A percentile compares a stretch with the other conserved stretches of the same genome.
phyloP scores from a whole-genome alignment of 2,113 vertebrate genomes.

The Oenanthe melanoleuca region DNA sequence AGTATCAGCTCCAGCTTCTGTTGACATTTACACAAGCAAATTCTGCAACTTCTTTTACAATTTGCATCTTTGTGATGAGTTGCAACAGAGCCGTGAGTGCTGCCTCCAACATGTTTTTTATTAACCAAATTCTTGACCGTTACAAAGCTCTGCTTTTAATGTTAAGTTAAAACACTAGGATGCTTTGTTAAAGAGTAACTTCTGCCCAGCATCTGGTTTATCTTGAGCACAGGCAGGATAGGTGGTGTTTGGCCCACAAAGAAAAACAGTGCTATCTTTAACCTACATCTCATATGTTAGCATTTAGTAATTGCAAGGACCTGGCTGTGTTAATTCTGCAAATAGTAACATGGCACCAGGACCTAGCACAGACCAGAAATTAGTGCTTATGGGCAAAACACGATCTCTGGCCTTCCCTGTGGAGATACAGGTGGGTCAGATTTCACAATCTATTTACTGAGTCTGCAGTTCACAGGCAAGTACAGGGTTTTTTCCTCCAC shows the following conservation, averaged over 20 bases:
- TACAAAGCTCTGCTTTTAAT: background rate
- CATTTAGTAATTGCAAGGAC: constrained; percentile 18
- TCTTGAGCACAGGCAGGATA: background rate
- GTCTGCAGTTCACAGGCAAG: background rate
- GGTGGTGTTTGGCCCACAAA: background rate
- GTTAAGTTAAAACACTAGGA: background rate
- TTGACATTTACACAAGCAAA: background rate
- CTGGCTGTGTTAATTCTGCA: background rate
- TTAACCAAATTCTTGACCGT: background rate
- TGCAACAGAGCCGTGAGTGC: background rate
- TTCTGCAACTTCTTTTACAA: background rate
- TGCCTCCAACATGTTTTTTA: background rate
- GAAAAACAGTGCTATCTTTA: constrained; percentile 40
- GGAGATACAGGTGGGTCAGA: background rate
- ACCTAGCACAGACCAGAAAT: constrained; percentile 4
- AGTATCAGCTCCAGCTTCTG: background rate
- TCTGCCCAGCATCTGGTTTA: constrained; percentile 19
- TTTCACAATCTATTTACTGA: constrained; percentile 51
- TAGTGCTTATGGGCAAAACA: background rate
- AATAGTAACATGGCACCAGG: background rate
- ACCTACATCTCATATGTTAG: constrained; percentile 34
- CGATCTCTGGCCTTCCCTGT: background rate
- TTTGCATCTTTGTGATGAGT: background rate
- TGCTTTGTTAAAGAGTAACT: constrained; percentile 34
- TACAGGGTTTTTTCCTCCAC: background rate